Percentiles rank a stretch among this genome's conserved stretches.
Conservation (phyloP, 2,888 invertebrate species). For the Meghimatium bilineatum region DNA sequence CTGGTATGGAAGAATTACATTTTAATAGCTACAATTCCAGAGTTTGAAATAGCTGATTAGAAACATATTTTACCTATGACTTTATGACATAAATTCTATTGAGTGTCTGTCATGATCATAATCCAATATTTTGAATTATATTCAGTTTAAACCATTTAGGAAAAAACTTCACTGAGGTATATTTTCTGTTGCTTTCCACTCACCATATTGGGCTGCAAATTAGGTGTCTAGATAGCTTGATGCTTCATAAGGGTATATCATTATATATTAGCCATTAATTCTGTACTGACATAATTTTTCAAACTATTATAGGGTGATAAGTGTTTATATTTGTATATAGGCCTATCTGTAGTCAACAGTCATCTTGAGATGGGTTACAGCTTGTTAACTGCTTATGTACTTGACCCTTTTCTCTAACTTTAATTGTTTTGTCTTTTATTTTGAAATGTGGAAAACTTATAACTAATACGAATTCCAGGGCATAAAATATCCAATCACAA, state of each 20-base stretch:
- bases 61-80: not conserved
- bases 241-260: conserved; percentile 7
- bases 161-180: conserved; percentile 42
- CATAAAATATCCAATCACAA: no score
- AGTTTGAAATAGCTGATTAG: not conserved
- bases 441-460: no score
- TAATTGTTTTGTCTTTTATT: no score
- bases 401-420: no score
- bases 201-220: not conserved
- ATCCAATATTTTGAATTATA: not conserved
- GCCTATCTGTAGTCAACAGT: no score
- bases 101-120: not conserved
- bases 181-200: conserved; percentile 15
- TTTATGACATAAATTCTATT: not conserved
- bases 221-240: conserved; percentile 17
- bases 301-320: not conserved
- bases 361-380: no score
- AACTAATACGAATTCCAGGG: no score
- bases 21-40: not conserved
- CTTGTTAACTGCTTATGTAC: no score
- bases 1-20: not conserved
- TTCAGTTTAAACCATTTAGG: conserved; percentile 30
- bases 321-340: no score
- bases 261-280: not conserved
- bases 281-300: not conserved